Evolutionary conservation across 2,888 invertebrate species (phyloP), one percentile per base, ranked within the genome.

Genomic region (Mythimna vitellina): DNA sequence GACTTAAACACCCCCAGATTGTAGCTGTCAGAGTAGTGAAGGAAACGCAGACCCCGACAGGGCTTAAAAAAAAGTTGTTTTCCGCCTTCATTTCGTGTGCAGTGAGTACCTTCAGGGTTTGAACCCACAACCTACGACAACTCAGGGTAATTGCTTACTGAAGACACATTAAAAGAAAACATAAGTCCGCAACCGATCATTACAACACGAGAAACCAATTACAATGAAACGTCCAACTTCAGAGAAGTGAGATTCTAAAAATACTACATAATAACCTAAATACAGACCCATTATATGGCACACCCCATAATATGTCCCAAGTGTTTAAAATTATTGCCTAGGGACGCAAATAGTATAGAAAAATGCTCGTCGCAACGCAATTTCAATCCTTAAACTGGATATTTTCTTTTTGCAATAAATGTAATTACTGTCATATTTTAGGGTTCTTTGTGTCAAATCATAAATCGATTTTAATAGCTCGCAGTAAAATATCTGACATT

Each of bases 241-340:
- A 38, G 57, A 60, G 69, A 74, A 78, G 32, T 62, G 29, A 76
- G 66, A 79, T 81, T 80, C 83, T 46, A 76, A 86, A 83, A 84
- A 80, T 81, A 83, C 76, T 65, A 78, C 76, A 42, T 79, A 87
- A 88, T 87, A 56, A 84, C 80, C 70, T 63, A 76, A 83, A 64
- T 76, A 42, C 67, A 42, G 25, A 10, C 35, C 74, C 42, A 73
- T 78, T 78, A 80, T 29, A 35, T 65, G 64, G 54, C 76, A 76
- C 71, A 78, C 82, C 75, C 74, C 61, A 38, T 79, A 84, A 84
- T 81, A 68, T 42, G 58, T 65, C 60, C 46, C 73, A 84, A 85
- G 85, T 85, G 80, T 82, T 87, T 80, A 81, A 88, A 90, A 89
- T 90, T 87, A 88, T 81, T 83, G 78, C 73, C 81, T 84, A 69